Conservation (phyloP, 2,888 invertebrate genomes). For the Gari tellinella region DNA sequence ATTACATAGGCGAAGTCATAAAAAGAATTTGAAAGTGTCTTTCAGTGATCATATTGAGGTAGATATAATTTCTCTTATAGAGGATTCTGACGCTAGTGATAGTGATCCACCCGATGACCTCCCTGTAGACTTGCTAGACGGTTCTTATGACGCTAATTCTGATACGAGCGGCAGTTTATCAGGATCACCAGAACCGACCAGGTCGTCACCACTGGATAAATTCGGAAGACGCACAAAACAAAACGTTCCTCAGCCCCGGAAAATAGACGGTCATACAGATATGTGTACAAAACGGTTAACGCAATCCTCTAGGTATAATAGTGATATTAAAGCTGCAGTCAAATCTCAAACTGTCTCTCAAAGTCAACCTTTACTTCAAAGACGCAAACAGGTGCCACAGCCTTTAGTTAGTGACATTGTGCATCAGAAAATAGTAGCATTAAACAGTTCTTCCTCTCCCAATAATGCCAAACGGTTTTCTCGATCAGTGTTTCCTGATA, state of each 20-base stretch:
- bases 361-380: conserved; percentile 37
- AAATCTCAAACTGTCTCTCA: not conserved
- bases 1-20: no score
- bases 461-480: no score
- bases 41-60: conserved; percentile 56
- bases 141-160: no score
- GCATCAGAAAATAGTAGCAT: conserved; percentile 30
- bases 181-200: no score
- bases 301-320: no score
- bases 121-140: conserved; percentile 5
- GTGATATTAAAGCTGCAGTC: not conserved
- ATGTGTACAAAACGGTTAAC: no score
- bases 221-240: no score
- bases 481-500: not conserved
- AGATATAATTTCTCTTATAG: conserved; percentile 31
- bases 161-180: no score
- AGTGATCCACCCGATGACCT: conserved; percentile 24
- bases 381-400: conserved; percentile 21
- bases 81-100: conserved; percentile 9
- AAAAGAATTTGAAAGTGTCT: conserved; percentile 47
- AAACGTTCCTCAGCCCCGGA: no score
- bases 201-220: no score
- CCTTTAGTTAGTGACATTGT: conserved; percentile 35
- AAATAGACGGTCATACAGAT: no score
- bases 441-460: no score